A percentile compares a stretch with the other conserved stretches of the same genome.
Evolutionary conservation across 2,888 invertebrate genomes (phyloP).

Genomic region (Escarpia spicata): DNA sequence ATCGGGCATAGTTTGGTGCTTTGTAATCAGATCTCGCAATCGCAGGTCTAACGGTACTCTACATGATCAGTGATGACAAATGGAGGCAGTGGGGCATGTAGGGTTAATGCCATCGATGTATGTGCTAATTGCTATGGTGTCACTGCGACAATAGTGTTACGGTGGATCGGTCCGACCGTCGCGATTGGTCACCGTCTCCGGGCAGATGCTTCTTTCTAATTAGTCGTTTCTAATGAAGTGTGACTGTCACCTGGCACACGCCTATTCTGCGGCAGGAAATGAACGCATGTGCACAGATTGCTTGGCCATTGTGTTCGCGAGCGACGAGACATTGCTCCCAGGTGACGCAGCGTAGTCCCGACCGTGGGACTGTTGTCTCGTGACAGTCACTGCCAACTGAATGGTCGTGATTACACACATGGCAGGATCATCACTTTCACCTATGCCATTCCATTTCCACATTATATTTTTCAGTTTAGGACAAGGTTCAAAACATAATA

Average conservation of each 20-base stretch:
- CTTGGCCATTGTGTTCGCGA: neutral
- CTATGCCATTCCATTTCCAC: neutral
- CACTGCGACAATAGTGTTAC: neutral
- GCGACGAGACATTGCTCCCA: neutral
- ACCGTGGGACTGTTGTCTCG: neutral
- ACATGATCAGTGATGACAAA: too few species aligned
- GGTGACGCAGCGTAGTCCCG: neutral
- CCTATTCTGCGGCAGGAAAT: neutral
- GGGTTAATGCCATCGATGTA: slow-evolving; percentile 2
- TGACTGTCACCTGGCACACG: slow-evolving; percentile 2
- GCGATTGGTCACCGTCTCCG: neutral
- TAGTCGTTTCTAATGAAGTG: slow-evolving; percentile 6
- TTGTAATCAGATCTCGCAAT: neutral
- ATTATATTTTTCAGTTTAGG: neutral
- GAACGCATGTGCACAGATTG: neutral
- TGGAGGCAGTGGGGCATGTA: neutral
- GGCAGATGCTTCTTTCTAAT: slow-evolving; percentile 16
- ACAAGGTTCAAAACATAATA: neutral
- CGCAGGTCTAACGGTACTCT: neutral
- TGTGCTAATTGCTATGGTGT: slow-evolving; percentile 9
- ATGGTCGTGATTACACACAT: neutral
- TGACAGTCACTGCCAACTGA: neutral
- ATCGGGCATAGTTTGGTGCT: neutral
- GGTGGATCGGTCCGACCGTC: neutral
- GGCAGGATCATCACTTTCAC: neutral